Percentiles rank a stretch among this genome's conserved stretches.
Evolutionary conservation across 2,797 vertebrate species (phyloP).

Genomic region (Brachymystax lenok): DNA sequence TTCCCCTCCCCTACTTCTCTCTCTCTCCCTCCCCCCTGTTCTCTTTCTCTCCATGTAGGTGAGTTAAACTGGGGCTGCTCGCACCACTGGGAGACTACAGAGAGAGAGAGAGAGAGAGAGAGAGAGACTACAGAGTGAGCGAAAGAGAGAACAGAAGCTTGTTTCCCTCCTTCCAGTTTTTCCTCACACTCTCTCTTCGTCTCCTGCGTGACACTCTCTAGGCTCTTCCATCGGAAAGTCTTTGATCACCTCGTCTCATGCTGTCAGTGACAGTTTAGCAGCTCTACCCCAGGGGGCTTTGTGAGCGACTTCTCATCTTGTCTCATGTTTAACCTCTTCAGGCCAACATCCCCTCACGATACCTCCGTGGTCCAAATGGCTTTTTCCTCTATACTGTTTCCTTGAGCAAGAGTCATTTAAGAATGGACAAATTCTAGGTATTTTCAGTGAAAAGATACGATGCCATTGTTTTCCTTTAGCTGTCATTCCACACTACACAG

Average conservation of each 20-base stretch:
- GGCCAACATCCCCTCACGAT: not conserved
- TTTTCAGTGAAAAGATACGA: too few relatives aligned
- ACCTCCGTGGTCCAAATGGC: not conserved
- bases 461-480: too few relatives aligned
- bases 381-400: not conserved
- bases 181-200: not conserved
- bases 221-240: constrained; percentile 41
- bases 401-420: too few relatives aligned
- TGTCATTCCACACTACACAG: not conserved
- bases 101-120: not conserved
- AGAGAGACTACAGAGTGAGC: too few relatives aligned
- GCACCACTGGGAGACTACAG: constrained; percentile 68
- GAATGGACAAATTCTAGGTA: too few relatives aligned
- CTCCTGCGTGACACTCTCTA: constrained; percentile 1
- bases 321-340: not conserved
- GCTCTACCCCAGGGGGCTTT: constrained; percentile 51
- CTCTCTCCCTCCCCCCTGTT: constrained; percentile 43
- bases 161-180: not conserved
- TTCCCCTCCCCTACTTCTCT: constrained; percentile 55
- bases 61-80: constrained; percentile 77
- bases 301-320: constrained; percentile 24
- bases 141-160: not conserved
- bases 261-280: constrained; percentile 70
- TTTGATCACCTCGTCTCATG: constrained; percentile 67
- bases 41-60: constrained; percentile 73